Conservation (phyloP, 2,888 invertebrate species). For the Escarpia spicata region DNA sequence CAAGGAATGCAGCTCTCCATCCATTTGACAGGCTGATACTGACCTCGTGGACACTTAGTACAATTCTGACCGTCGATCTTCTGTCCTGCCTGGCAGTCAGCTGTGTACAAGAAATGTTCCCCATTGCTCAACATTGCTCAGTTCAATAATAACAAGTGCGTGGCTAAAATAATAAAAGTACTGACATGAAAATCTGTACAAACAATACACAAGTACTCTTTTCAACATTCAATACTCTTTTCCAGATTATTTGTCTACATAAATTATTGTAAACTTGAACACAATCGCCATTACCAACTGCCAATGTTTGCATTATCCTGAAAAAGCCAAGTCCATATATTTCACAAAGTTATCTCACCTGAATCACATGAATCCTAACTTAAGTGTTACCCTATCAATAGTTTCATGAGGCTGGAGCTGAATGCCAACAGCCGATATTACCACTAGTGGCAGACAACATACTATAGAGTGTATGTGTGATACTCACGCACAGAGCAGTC, state of each 20-base stretch:
- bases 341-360: background rate
- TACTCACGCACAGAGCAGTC: background rate
- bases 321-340: background rate
- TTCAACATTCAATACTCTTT: background rate
- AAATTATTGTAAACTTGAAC: background rate
- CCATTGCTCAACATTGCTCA: background rate
- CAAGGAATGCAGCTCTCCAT: background rate
- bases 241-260: background rate
- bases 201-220: background rate
- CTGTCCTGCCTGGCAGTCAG: constrained; percentile 3
- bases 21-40: background rate
- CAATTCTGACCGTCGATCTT: background rate
- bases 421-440: background rate
- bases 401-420: background rate
- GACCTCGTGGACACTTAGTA: background rate
- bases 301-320: background rate
- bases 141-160: background rate
- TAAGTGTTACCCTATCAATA: background rate
- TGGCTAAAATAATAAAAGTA: background rate
- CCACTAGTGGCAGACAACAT: background rate
- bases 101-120: background rate
- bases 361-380: background rate
- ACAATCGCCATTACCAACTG: background rate
- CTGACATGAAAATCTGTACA: background rate
- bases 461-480: background rate